phyloP scores from a whole-genome alignment of 2,888 invertebrate species.

The Eupeodes latifasciatus region DNA sequence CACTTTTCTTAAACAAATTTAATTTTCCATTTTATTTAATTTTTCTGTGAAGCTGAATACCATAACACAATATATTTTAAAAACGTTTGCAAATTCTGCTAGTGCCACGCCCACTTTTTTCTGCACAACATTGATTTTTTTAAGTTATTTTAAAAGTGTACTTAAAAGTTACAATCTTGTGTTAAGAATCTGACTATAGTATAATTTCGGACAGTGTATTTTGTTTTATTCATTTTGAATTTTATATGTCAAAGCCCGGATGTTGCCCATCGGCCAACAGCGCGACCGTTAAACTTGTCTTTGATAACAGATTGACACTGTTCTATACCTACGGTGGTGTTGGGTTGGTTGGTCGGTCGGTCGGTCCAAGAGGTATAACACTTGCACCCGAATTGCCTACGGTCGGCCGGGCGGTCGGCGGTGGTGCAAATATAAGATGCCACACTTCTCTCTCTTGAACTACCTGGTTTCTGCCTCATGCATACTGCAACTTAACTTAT shows the following conservation, averaged over 20 bases:
- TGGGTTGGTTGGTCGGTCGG: too few relatives aligned
- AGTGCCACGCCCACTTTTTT: too few relatives aligned
- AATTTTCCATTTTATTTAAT: too few relatives aligned
- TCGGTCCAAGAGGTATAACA: conserved; percentile 39
- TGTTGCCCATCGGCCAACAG: conserved; percentile 39
- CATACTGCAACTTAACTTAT: conserved; percentile 27
- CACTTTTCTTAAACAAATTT: too few relatives aligned
- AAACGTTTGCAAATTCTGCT: too few relatives aligned
- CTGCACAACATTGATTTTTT: too few relatives aligned
- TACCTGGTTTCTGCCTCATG: neutral
- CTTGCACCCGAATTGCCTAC: conserved; percentile 46
- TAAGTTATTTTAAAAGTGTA: too few relatives aligned
- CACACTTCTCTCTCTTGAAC: conserved; percentile 20
- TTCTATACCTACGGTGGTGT: conserved; percentile 17
- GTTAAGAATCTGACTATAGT: neutral
- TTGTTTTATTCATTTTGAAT: conserved; percentile 19
- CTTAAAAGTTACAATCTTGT: too few relatives aligned
- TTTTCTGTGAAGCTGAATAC: too few relatives aligned
- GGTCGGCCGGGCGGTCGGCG: neutral
- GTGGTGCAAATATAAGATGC: conserved; percentile 32
- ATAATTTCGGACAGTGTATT: neutral
- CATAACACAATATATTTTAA: too few relatives aligned
- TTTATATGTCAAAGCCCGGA: conserved; percentile 52
- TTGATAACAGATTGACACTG: conserved; percentile 65
- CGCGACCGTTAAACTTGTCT: conserved; percentile 39